Base-by-base conservation (phyloP, 2,888 invertebrate species). In the Choristoneura rosaceana region DNA sequence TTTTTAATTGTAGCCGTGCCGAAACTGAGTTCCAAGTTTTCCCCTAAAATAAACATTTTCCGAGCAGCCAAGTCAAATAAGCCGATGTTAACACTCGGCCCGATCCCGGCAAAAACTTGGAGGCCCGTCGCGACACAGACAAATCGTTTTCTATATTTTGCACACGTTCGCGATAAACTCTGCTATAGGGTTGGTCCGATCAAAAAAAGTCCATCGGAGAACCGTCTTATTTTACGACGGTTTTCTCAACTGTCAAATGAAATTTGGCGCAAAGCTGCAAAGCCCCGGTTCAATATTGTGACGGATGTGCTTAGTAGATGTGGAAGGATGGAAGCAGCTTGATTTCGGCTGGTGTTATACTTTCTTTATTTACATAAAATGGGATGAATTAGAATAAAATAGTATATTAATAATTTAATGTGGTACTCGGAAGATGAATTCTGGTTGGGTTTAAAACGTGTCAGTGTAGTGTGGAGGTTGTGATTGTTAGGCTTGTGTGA, bases 131-230 rank as follows among this genome's bases (percentile, higher is more conserved):
- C 74, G 76, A 75, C 76, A 63, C 70, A 74, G 76, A 76, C 71
- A 76, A 75, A 76, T 76, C 74, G 76, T 71, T 74, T 74, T 76
- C 75, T 76, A 71, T 76, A 76, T 76, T 76, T 76, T 74, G 69
- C 74, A 73, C 76, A 76, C 75, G 62, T 74, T 66, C 70, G 61
- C 68, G 64, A 74, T 74, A 74, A 74, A 75, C 75, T 74, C 68
- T 59, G 33, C 70, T 74, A 71, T 69, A 74, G 45, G 74, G 64
- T 68, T 47, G 55, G 33, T 17, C 52, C 43, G 59, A 65, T 62
- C 25, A 65, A 60, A 71, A 71, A 60, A 45, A 50, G 33, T 59
- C 33, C 52, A 66, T 66, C 47, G 52, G 41, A 12, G 41, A 64
- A 59, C 70, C 55, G 63, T 47, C 63, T 64, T 47, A 38, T 38